These are phyloP conservation scores for Platalea minor DNA, from an alignment of 2,797 vertebrate species.

Conservation along the genomic window DNA sequence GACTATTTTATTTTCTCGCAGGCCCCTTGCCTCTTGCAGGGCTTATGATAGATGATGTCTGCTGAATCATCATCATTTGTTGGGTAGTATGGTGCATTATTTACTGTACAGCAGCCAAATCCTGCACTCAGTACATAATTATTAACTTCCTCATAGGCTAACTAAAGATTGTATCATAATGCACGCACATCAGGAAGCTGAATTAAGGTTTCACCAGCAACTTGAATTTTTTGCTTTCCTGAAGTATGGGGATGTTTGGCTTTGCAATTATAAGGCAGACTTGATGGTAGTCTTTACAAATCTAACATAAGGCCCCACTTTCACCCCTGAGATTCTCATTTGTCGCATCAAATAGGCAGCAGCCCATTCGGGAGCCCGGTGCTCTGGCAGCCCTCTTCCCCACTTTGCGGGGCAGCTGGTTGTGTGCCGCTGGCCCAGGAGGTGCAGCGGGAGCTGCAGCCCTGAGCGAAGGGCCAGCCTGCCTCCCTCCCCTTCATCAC, in stretches of 20 bases:
- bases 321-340: background rate
- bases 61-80: conserved; percentile 10
- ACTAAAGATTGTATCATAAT: conserved; percentile 57
- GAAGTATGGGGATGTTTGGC: background rate
- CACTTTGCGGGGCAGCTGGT: fast-evolving
- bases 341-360: background rate
- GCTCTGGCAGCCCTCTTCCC: background rate
- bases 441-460: background rate
- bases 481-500: background rate
- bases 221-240: background rate
- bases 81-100: background rate
- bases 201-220: background rate
- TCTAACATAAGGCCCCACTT: background rate
- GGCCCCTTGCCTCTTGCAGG: background rate
- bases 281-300: background rate
- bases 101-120: conserved; percentile 42
- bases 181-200: background rate
- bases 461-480: background rate
- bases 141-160: conserved; percentile 45
- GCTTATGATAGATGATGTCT: background rate
- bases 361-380: background rate
- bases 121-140: background rate
- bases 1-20: background rate
- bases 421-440: background rate
- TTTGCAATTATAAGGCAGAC: background rate